phyloP scores from a whole-genome alignment of 2,797 vertebrate species.

The Prunella strophiata region DNA sequence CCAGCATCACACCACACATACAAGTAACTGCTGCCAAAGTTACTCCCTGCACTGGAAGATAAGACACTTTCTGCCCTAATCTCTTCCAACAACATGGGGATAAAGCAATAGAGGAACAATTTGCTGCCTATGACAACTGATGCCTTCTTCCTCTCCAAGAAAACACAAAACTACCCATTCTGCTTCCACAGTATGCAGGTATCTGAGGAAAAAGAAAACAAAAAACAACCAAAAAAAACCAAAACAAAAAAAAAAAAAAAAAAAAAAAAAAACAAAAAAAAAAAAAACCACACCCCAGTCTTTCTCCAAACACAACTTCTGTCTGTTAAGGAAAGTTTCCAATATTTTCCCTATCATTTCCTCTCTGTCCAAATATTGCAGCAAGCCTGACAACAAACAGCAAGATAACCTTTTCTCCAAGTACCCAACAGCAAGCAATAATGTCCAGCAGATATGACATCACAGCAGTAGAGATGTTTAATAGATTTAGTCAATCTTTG shows the following conservation, averaged over 20 bases:
- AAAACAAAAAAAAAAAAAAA: neutral
- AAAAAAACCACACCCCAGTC: fast-evolving
- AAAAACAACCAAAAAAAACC: fast-evolving
- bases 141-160: neutral
- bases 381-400: neutral
- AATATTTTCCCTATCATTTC: neutral
- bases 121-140: neutral
- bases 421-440: neutral
- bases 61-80: neutral
- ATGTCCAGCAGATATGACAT: neutral
- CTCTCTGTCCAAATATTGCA: neutral
- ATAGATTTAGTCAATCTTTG: neutral
- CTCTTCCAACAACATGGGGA: neutral
- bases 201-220: neutral
- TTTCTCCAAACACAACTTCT: neutral
- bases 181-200: neutral
- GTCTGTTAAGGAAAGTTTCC: neutral
- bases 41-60: neutral
- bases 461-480: neutral
- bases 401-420: neutral
- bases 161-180: neutral
- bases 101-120: neutral
- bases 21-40: neutral
- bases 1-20: neutral
- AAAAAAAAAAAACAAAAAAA: neutral